These are phyloP conservation scores for Erebia palarica DNA, from an alignment of 2,888 invertebrate species.

Conservation along the genomic window DNA sequence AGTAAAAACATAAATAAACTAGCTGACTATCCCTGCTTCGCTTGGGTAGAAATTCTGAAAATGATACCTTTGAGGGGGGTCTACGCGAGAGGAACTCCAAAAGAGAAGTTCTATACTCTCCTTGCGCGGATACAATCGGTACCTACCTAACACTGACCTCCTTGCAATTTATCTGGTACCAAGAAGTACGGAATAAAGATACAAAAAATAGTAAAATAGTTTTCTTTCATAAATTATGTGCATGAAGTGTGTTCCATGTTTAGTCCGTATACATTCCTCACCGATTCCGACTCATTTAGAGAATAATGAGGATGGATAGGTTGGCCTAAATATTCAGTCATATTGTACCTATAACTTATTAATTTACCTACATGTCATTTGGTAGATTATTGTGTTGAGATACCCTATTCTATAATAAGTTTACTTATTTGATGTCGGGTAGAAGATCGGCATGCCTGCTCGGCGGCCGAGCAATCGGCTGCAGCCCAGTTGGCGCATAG, in stretches of 20 bases:
- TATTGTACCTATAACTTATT: neutral
- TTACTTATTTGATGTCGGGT: conserved; percentile 54
- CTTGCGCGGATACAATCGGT: no score
- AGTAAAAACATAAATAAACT: no score
- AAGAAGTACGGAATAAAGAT: neutral
- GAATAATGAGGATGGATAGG: neutral
- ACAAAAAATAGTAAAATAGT: neutral
- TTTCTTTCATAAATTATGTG: neutral
- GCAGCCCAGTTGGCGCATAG: conserved; percentile 48
- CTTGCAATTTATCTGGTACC: no score
- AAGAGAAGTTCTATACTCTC: no score
- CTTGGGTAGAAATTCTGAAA: no score
- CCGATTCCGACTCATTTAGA: neutral
- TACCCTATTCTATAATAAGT: conserved; percentile 17
- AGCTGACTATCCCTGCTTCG: no score
- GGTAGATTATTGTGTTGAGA: neutral
- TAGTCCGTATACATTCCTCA: neutral
- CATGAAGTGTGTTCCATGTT: conserved; percentile 15
- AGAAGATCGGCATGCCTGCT: conserved; percentile 59
- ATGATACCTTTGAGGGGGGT: no score
- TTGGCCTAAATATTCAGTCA: neutral
- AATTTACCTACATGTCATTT: neutral
- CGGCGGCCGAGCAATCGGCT: conserved; percentile 43
- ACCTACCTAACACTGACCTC: no score
- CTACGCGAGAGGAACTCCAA: no score